A percentile compares a stretch with the other conserved stretches of the same genome.
phyloP scores from a whole-genome alignment of 2,797 vertebrate species.

The Chelonia mydas region DNA sequence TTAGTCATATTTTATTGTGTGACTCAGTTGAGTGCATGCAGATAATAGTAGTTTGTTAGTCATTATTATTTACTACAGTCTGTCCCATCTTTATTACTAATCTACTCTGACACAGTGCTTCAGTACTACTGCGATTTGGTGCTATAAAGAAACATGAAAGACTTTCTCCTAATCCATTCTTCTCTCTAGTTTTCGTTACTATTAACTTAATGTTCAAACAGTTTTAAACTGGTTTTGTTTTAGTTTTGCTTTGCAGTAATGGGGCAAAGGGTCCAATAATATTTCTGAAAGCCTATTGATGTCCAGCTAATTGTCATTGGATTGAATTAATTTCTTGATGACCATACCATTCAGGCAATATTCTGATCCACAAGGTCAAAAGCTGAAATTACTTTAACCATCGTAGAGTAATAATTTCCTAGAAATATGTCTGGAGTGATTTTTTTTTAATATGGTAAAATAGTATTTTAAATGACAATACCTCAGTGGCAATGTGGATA shows the following conservation, averaged over 20 bases:
- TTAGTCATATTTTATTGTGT: accelerated
- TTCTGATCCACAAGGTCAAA: neutral
- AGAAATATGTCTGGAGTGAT: neutral
- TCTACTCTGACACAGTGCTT: accelerated
- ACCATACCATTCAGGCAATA: constrained; percentile 57
- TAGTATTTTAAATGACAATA: no score
- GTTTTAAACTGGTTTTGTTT: neutral
- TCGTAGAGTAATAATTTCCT: neutral
- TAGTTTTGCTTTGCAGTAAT: neutral
- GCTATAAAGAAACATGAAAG: accelerated
- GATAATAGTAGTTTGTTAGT: neutral
- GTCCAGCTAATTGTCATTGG: constrained; percentile 33
- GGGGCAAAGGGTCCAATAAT: neutral
- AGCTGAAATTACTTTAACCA: no score
- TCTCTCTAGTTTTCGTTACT: neutral
- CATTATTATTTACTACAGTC: accelerated
- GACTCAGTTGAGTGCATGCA: neutral
- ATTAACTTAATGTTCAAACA: no score
- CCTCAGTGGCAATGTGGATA: neutral
- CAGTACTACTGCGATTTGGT: accelerated
- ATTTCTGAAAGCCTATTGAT: neutral
- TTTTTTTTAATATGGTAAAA: neutral
- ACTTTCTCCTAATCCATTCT: accelerated
- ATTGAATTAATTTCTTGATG: constrained; percentile 47
- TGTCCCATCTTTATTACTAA: accelerated